Evolutionary conservation across 2,888 invertebrate genomes (phyloP), one percentile per base, ranked within the genome.

Genomic region (Scaptomyza tumidula): DNA sequence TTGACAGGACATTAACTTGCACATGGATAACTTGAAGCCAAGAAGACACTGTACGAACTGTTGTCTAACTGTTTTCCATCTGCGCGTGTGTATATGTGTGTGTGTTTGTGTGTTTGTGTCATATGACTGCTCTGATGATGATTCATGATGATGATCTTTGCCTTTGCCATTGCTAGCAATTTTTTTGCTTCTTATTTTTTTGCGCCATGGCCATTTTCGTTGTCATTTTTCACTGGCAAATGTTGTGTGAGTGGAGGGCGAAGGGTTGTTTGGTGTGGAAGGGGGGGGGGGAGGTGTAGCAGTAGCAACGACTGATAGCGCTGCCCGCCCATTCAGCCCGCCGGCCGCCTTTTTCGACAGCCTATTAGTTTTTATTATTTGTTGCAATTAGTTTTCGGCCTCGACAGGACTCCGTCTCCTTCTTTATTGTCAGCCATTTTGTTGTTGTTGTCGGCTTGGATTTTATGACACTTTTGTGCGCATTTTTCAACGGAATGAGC

Each of bases 301-400:
- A 43, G 44, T 45, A 39, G 14, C 37, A 14, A 45, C 45, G n/a
- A 13, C 67, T 49, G 55, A 66, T 48, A 55, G 53, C 54, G 5
- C 11, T 69, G 66, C 16, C 16, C 19, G 27, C 14, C 41, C 41
- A 41, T 16, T 19, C 31, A 11, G 67, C 66, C 75, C 65, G 70
- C 62, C 62, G 58, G 66, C 56, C 45, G 24, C 27, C 66, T 77
- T 66, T 84, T 84, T 84, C 83, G 89, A 88, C 89, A 88, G 83
- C 83, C 89, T 88, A 89, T 89, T 89, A 89, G 89, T 89, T 85
- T 89, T 85, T 88, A 89, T 85, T 85, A 85, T 85, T 88, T 85
- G 84, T 76, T 89, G 84, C 84, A 85, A 85, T 85, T 85, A 85
- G 89, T 85, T 89, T 76, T 67, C 70, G 62, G 71, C 83, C 88